These are phyloP conservation scores for Microchrysa polita DNA, from an alignment of 2,888 invertebrate genomes.

Conservation along the genomic window DNA sequence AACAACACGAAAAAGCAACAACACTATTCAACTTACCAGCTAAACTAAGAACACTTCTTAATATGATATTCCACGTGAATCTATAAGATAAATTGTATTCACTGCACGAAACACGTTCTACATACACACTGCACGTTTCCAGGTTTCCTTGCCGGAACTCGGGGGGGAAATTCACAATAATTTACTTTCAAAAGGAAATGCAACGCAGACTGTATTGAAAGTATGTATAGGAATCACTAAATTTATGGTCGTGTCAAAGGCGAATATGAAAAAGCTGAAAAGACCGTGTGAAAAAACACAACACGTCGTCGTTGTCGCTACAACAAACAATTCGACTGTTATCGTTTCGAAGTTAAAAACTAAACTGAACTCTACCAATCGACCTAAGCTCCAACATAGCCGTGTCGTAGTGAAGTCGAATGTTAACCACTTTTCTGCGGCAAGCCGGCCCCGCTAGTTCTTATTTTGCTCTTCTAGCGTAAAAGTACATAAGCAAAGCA, in stretches of 20 bases:
- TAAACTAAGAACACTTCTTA: no score
- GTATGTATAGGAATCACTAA: not conserved
- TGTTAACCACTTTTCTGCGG: slow-evolving; percentile 35
- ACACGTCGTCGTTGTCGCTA: slow-evolving; percentile 5
- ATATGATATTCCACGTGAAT: no score
- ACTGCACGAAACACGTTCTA: no score
- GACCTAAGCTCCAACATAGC: slow-evolving; percentile 11
- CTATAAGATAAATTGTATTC: no score
- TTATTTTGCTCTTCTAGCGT: not conserved
- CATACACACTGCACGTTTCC: no score
- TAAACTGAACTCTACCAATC: slow-evolving; percentile 28
- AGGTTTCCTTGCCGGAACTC: no score
- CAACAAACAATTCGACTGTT: slow-evolving; percentile 21
- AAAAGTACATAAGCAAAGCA: not conserved
- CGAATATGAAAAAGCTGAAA: not conserved
- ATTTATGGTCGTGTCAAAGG: not conserved
- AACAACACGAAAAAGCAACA: no score
- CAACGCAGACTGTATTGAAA: no score
- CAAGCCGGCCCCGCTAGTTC: not conserved
- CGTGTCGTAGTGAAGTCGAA: slow-evolving; percentile 20
- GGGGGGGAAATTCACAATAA: no score
- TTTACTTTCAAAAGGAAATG: no score
- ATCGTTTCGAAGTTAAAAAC: slow-evolving; percentile 26
- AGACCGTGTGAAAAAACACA: slow-evolving; percentile 26
- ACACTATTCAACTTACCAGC: no score